Evolutionary conservation across 2,888 invertebrate species (phyloP).

Genomic region (Archips crataeganus): DNA sequence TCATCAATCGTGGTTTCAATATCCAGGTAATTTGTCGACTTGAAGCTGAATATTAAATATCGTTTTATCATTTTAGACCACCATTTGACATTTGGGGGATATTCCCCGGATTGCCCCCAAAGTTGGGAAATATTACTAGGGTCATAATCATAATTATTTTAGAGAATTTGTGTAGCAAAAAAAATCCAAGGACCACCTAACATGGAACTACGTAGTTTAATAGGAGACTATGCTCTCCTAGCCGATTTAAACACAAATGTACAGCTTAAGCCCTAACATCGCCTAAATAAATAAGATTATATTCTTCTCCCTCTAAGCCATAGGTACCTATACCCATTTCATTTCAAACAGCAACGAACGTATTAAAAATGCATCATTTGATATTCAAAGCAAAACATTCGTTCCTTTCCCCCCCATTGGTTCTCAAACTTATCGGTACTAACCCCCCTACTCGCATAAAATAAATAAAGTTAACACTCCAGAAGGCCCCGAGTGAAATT

Average conservation of each 20-base stretch:
- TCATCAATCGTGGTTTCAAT: constrained; percentile 59
- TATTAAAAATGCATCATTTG: constrained; percentile 10
- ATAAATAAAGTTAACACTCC: constrained; percentile 32
- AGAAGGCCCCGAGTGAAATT: constrained; percentile 21
- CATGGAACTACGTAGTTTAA: too few relatives aligned
- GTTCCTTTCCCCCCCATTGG: constrained; percentile 18
- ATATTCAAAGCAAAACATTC: constrained; percentile 14
- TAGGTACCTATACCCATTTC: not conserved
- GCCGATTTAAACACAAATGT: too few relatives aligned
- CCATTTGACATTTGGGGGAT: not conserved
- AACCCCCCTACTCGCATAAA: constrained; percentile 7
- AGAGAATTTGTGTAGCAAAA: too few relatives aligned
- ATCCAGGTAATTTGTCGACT: constrained; percentile 45
- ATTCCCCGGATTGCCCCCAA: not conserved
- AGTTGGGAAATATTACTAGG: not conserved
- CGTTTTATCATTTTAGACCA: constrained; percentile 19
- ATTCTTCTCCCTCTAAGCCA: not conserved
- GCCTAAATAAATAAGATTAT: too few relatives aligned
- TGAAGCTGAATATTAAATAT: constrained; percentile 28
- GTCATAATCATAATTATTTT: too few relatives aligned
- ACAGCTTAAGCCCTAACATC: too few relatives aligned
- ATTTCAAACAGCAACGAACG: not conserved
- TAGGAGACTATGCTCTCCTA: too few relatives aligned
- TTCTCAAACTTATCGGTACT: constrained; percentile 27
- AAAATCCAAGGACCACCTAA: too few relatives aligned